Base-by-base conservation (phyloP, 2,113 vertebrate species). In the Alligator sinensis region DNA sequence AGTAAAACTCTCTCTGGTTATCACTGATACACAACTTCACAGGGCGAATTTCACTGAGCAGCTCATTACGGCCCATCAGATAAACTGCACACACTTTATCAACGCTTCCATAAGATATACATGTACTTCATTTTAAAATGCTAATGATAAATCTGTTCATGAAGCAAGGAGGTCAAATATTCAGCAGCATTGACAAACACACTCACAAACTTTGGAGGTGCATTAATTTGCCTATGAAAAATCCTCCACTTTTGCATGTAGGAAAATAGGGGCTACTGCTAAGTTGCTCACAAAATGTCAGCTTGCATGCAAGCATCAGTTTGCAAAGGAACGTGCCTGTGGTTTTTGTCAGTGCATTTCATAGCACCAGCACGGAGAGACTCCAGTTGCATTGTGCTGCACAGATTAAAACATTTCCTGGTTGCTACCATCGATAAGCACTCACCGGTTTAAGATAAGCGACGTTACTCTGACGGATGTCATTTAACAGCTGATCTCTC, bases 391-490 rank as follows among this genome's bases (percentile, higher is more conserved):
- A 22, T 30, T 72, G 12, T 22, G 38, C 21, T 38, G 22, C 68
- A 72, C 2, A 68, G 54, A 58, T 28, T 16, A 57, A 17, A 90
- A 14, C 10, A 74, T 63, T 63, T 68, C 25, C 70, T 4, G 2
- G 0, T 2, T 47, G 84, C 70, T 76, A 86, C 61, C 92, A 5
- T 2, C 0, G 0, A 55, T 5, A 3, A 24, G 79, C 91, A 84
- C 98, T 97, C 21, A 99, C 98, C 15, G 99, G 94, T 98, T 98
- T 99, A 11, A 99, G 99, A 64, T 99, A 99, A 24, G 99, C 99
- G 1, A 99, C 98, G 0, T 98, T 99, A 96, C 99, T 99, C 83
- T 99, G 98, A 61, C 98, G 98, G 84, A 99, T 99, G 97, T 99
- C 98, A 0, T 93, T 98, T 6, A 99, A 97, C 3, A 99, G 98